Conservation (phyloP, 2,113 vertebrate genomes). For the Bos indicus region DNA sequence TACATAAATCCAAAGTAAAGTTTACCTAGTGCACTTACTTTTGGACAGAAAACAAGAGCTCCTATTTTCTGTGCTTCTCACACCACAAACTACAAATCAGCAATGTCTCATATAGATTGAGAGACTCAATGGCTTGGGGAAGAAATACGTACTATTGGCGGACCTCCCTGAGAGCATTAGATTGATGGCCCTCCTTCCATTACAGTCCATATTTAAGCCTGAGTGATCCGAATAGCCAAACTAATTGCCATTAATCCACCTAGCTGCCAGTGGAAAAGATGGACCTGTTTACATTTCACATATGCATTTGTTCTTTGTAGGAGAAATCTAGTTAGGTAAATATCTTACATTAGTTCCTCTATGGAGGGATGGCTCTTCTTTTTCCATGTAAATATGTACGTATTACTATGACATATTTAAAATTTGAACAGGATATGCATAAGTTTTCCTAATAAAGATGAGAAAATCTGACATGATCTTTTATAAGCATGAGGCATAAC, state of each 20-base stretch:
- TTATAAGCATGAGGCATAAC: neutral
- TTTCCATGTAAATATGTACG: neutral
- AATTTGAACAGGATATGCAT: neutral
- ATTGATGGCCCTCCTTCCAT: neutral
- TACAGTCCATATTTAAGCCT: neutral
- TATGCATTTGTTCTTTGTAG: neutral
- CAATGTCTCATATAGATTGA: neutral
- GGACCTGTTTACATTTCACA: neutral
- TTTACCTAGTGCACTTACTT: neutral
- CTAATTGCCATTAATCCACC: neutral
- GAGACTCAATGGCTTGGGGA: neutral
- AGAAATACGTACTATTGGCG: neutral
- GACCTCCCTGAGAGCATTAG: neutral
- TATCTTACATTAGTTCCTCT: neutral
- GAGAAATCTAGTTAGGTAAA: neutral
- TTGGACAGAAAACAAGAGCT: neutral
- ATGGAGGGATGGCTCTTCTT: neutral
- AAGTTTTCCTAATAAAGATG: conserved; percentile 1
- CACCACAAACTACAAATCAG: neutral
- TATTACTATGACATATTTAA: neutral
- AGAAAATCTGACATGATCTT: neutral
- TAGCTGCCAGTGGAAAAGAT: neutral
- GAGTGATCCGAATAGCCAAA: neutral
- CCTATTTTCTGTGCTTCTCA: neutral
- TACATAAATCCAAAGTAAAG: neutral